phyloP scores from a whole-genome alignment of 2,888 invertebrate species.

The Drosophila flavopinicola region DNA sequence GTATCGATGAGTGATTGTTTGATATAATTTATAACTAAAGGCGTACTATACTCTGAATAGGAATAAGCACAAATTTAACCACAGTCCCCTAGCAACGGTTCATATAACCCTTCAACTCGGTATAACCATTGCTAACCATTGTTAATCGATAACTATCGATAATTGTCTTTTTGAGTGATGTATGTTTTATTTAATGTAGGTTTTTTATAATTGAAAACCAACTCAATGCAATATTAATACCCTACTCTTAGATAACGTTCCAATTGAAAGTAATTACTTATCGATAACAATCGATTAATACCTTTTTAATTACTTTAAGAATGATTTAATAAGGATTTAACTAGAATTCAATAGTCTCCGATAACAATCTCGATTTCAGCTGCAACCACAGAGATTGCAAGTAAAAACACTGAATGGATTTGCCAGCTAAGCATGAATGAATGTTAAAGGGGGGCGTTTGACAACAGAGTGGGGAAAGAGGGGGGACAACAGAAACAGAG shows the following conservation, averaged over 20 bases:
- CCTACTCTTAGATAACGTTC: too few relatives aligned
- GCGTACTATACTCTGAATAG: too few relatives aligned
- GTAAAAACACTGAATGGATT: conserved; percentile 6
- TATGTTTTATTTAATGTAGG: too few relatives aligned
- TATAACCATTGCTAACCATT: too few relatives aligned
- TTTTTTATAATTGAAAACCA: too few relatives aligned
- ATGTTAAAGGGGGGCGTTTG: background rate
- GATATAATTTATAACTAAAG: too few relatives aligned
- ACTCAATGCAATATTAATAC: background rate
- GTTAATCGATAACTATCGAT: conserved; percentile 5
- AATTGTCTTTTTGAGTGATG: background rate
- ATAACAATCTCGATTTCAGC: background rate
- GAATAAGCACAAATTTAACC: too few relatives aligned
- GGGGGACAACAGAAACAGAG: background rate
- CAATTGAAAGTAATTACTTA: background rate
- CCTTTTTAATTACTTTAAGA: background rate
- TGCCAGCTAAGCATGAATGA: conserved; percentile 19
- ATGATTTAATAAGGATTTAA: background rate
- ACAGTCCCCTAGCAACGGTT: too few relatives aligned
- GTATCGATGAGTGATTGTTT: background rate
- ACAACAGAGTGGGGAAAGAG: background rate
- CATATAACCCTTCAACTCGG: too few relatives aligned
- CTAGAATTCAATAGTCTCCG: background rate
- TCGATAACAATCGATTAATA: conserved; percentile 5
- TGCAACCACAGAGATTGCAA: conserved; percentile 1